Conservation (phyloP, 2,113 vertebrate species). For the Ranitomeya variabilis region DNA sequence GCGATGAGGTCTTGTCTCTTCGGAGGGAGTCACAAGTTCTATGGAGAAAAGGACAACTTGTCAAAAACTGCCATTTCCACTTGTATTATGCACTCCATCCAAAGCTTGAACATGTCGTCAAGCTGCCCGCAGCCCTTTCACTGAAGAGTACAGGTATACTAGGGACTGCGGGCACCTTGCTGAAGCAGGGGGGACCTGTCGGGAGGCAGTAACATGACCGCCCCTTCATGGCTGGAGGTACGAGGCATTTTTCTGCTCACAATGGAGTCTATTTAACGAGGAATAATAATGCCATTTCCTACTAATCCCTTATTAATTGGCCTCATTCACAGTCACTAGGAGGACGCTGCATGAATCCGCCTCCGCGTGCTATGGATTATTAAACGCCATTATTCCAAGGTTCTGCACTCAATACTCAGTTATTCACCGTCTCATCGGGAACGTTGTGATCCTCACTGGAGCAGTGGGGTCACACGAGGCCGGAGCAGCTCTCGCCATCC, state of each 20-base stretch:
- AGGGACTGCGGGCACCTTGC: too few species aligned
- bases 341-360: too few species aligned
- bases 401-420: background rate
- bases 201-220: background rate
- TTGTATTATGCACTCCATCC: too few species aligned
- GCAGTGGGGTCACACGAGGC: background rate
- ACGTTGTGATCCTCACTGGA: background rate
- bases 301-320: slow-evolving; percentile 14
- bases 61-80: background rate
- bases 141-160: too few species aligned
- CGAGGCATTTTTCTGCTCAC: background rate
- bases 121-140: too few species aligned
- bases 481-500: too few species aligned
- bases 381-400: background rate
- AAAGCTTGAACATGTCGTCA: too few species aligned
- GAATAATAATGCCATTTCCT: background rate
- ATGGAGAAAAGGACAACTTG: background rate
- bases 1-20: background rate
- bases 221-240: background rate
- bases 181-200: background rate
- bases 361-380: slow-evolving; percentile 9
- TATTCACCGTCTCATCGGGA: background rate
- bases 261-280: background rate
- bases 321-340: background rate
- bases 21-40: slow-evolving; percentile 2